phyloP scores from a whole-genome alignment of 2,888 invertebrate genomes.

The Micropterix aruncella region DNA sequence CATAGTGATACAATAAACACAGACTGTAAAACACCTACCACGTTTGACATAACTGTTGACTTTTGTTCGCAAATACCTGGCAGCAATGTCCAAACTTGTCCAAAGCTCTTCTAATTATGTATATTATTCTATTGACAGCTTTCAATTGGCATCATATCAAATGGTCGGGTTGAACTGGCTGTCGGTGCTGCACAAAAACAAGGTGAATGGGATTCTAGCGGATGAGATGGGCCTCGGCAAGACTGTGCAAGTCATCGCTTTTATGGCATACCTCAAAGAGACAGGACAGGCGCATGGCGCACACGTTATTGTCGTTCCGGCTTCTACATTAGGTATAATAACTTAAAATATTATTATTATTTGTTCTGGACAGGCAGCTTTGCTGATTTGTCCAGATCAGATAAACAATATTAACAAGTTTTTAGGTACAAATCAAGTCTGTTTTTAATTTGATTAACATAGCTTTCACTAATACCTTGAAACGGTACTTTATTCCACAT shows the following conservation, averaged over 20 bases:
- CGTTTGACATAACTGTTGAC: not conserved
- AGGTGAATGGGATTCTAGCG: slow-evolving; percentile 87
- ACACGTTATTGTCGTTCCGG: slow-evolving; percentile 91
- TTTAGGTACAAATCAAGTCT: too few relatives aligned
- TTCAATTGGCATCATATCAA: slow-evolving; percentile 74
- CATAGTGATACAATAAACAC: too few relatives aligned
- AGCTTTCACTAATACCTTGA: too few relatives aligned
- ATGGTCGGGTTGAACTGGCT: slow-evolving; percentile 88
- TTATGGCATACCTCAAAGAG: slow-evolving; percentile 79
- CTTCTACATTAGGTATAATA: slow-evolving; percentile 76
- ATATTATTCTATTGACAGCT: slow-evolving; percentile 26
- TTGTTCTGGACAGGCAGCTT: too few relatives aligned
- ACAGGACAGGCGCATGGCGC: slow-evolving; percentile 58
- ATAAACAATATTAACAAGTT: too few relatives aligned
- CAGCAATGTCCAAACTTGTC: slow-evolving; percentile 2
- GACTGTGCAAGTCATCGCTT: slow-evolving; percentile 88
- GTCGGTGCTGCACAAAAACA: slow-evolving; percentile 73
- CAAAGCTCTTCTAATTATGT: too few relatives aligned
- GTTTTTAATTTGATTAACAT: too few relatives aligned
- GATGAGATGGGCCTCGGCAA: slow-evolving; percentile 97
- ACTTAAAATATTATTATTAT: too few relatives aligned
- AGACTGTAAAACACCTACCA: not conserved
- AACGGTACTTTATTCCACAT: too few relatives aligned
- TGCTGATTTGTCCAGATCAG: too few relatives aligned
- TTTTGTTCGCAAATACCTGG: not conserved